Base-by-base conservation (phyloP, 2,113 vertebrate genomes). In the Oryzias melastigma region DNA sequence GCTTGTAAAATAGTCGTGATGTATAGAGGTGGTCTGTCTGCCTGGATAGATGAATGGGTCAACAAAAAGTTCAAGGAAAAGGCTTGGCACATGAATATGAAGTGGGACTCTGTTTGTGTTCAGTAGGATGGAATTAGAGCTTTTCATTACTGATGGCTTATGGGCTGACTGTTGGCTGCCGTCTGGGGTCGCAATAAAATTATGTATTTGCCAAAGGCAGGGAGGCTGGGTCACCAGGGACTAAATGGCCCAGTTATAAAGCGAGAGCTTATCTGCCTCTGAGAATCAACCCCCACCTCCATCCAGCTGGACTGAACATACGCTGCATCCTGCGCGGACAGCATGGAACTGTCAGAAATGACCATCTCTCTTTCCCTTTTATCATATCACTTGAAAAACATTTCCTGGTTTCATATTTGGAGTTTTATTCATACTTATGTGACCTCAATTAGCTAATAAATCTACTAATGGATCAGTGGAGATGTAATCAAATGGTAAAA, bases 241-340 rank as follows among this genome's bases (percentile, higher is more conserved):
- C 80, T 78, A 86, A 87, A 81, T 87, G 90, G 84, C 88, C 89
- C 84, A 90, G 85, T 89, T 91, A 85, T 87, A 78, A 85, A 80
- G 84, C 82, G 67, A 73, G 69, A 71, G 78, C 82, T 88, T 87
- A 89, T 91, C 85, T 84, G 46, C 60, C 64, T 68, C 71, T 79
- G 77, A 81, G 87, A 88, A 87, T 86, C 83, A 84, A 69, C 56
- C 70, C 58, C 75, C 46, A 65, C 80, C 82, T 70, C 66, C 57
- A 81, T 70, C 66, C 57, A 81, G 83, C 82, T 50, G 70, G 75
- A 75, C 77, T 62, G 75, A 81, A 80, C 78, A 78, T 58, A 72
- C 71, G 61, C 41, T 59, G 2, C 20, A 45, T 72, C 72, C 74
- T 62, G 7, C 67, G 62, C 48, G 78, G 42, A 62, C 56, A 59